These are phyloP conservation scores for Amblyopsis rosae DNA, from an alignment of 2,113 vertebrate species.

Conservation along the genomic window DNA sequence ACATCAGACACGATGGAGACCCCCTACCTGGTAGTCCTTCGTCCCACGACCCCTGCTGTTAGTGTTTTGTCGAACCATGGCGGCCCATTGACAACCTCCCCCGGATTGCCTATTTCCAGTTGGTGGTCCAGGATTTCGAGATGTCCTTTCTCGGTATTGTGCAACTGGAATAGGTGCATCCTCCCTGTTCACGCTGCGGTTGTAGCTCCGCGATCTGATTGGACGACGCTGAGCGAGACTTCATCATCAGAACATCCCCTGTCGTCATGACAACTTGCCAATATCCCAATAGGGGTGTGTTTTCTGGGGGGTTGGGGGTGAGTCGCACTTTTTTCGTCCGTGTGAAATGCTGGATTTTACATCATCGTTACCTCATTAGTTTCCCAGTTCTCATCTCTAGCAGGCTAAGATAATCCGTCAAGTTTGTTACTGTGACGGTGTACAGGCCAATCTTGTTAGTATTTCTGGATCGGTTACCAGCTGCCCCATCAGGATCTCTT, in stretches of 20 bases:
- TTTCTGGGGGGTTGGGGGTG: constrained; percentile 30
- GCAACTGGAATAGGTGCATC: constrained; percentile 97
- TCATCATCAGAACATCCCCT: constrained; percentile 97
- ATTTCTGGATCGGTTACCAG: constrained; percentile 46
- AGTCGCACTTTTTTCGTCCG: constrained; percentile 55
- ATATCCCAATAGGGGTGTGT: constrained; percentile 77
- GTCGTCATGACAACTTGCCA: constrained; percentile 99
- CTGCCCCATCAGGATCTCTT: constrained; percentile 61
- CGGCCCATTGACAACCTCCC: constrained; percentile 82
- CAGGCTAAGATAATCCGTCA: constrained; percentile 59
- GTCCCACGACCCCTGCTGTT: constrained; percentile 83
- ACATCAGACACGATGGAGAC: constrained; percentile 67
- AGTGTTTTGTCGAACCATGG: constrained; percentile 85
- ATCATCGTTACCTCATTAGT: constrained; percentile 82
- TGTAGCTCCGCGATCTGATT: constrained; percentile 98
- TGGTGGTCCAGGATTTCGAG: constrained; percentile 88
- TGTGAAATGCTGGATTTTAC: constrained; percentile 79
- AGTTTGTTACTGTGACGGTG: constrained; percentile 32
- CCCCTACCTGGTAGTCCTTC: constrained; percentile 88
- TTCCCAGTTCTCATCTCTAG: constrained; percentile 28
- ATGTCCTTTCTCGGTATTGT: constrained; percentile 91
- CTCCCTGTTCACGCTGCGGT: constrained; percentile 97
- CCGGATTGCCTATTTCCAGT: constrained; percentile 85
- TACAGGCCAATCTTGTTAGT: constrained; percentile 26
- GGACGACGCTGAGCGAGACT: constrained; percentile 92